phyloP scores from a whole-genome alignment of 1,140 invertebrate species.

The Triops longicaudatus region DNA sequence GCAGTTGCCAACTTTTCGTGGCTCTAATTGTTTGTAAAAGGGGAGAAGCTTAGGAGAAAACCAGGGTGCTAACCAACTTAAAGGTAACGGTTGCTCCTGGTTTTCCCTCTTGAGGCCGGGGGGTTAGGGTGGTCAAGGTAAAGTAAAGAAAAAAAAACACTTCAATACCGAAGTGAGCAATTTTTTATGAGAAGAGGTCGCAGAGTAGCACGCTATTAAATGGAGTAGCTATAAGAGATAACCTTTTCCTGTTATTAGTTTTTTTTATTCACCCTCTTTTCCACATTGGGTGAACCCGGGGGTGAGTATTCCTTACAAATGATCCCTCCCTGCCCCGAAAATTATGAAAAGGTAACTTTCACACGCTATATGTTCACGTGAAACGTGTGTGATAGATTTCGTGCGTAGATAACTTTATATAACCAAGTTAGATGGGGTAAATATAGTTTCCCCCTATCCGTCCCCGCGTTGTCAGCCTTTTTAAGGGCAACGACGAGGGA shows the following conservation, averaged over 20 bases:
- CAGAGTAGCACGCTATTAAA: neutral
- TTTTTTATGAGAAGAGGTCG: conserved; percentile 8
- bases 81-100: too few species aligned
- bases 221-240: neutral
- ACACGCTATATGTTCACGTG: neutral
- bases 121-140: neutral
- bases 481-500: neutral
- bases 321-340: neutral
- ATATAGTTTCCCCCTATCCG: neutral
- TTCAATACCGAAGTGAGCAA: neutral
- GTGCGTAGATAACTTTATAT: neutral
- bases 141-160: neutral
- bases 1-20: neutral
- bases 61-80: neutral
- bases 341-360: neutral
- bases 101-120: neutral
- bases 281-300: neutral
- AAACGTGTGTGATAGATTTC: neutral
- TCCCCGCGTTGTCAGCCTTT: neutral
- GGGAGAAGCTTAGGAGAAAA: too few species aligned
- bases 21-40: neutral
- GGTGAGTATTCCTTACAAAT: neutral
- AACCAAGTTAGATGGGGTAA: neutral
- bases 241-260: neutral
- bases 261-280: neutral